Evolutionary conservation across 1,140 invertebrate species (phyloP), one percentile per base, ranked within the genome.

Genomic region (Coenobita brevimanus): DNA sequence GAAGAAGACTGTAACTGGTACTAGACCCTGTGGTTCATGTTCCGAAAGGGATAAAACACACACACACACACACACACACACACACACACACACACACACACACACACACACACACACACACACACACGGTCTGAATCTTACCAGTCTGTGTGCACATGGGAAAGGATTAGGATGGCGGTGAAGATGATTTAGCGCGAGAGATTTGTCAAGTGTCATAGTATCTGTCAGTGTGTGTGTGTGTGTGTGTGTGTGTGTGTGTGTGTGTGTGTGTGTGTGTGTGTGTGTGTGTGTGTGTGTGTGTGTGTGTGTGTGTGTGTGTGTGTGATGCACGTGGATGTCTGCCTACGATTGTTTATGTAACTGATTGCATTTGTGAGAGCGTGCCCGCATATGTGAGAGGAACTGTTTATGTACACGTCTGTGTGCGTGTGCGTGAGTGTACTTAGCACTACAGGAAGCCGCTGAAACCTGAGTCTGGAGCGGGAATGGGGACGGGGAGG

Each of bases 231-330:
- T 71, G 67, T 71, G 67, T 33, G 27, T 71, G 67, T 67, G 62
- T 67, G 62, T 67, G 62, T 67, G 15, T 67, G 15, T 67, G 62
- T 67, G 62, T 67, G 62, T 67, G 62, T 67, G 15, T 67, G 15
- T 67, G 62, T 67, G 62, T 67, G 62, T 67, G 62, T 67, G 62
- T 67, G 62, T 67, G 62, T 67, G 62, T 67, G 62, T 67, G 62
- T 67, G 62, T 67, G 62, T 67, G 62, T 67, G 62, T 67, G 62
- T 67, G 62, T 64, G 62, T 64, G 62, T 64, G 62, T 64, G 62
- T 64, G 62, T 64, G 62, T 64, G 62, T 64, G 62, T 64, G 62
- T 64, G 62, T 64, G 62, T 64, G n/a, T n/a, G n/a, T n/a, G n/a
- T n/a, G n/a, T n/a, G n/a, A n/a, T n/a, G n/a, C n/a, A n/a, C n/a